Evolutionary conservation across 37 sponge, comb jelly and placozoan genomes (phyloP).

Genomic region (Chondrosia reniformis): DNA sequence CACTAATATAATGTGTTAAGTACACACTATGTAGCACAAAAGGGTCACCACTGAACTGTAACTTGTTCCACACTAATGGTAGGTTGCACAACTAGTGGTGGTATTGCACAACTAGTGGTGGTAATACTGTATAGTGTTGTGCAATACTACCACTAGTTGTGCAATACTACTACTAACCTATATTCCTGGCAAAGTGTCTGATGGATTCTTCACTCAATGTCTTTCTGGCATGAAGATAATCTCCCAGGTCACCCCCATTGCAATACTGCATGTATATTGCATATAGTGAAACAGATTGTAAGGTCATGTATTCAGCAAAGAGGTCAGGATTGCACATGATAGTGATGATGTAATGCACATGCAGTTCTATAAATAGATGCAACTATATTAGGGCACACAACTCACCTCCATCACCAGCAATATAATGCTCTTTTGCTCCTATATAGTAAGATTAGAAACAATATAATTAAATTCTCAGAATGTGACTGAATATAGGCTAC

Average conservation of each 20-base stretch:
- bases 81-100: too few species aligned
- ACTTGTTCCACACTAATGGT: too few species aligned
- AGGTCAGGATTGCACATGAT: too few species aligned
- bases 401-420: conserved; percentile 19
- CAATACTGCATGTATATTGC: conserved; percentile 57
- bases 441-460: background rate
- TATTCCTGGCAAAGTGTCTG: conserved; percentile 44
- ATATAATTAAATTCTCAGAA: background rate
- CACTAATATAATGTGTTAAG: too few species aligned
- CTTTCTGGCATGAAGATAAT: conserved; percentile 66
- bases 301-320: too few species aligned
- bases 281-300: too few species aligned
- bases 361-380: background rate
- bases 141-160: too few species aligned
- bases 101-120: too few species aligned
- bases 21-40: too few species aligned
- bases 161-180: conserved; percentile 57
- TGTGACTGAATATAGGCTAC: too few species aligned
- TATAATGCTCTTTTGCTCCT: conserved; percentile 6
- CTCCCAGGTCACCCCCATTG: conserved; percentile 88
- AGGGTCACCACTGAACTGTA: too few species aligned
- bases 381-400: background rate
- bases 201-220: conserved; percentile 80
- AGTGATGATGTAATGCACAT: background rate
- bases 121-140: too few species aligned